Base-by-base conservation (phyloP, 2,888 invertebrate genomes). In the Tenthredo livida region DNA sequence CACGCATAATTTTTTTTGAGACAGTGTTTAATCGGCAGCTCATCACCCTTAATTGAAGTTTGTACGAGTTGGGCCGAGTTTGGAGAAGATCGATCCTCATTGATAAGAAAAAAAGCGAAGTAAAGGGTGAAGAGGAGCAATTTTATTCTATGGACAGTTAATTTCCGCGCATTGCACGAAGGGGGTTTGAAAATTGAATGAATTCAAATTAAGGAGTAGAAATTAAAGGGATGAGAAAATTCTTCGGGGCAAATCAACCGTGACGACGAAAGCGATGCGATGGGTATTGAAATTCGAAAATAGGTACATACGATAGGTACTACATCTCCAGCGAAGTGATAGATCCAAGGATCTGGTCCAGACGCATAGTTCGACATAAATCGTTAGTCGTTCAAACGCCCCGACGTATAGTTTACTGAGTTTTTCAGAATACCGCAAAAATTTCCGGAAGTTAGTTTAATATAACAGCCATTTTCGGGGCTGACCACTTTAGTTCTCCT, bases 401-500 rank as follows among this genome's bases (percentile, higher is more conserved):
- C 72, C 40, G n/a, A n/a, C n/a, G n/a, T n/a, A n/a, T n/a, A 40
- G 40, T n/a, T 72, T 72, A n/a, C 3, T n/a, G n/a, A 40, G 10
- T 10, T 43, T 21, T 43, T n/a, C n/a, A 9, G 72, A 12, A 40
- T 5, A 29, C 9, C 7, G 25, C 2, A 6, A 29, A 29, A 12
- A 77, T n/a, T 17, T n/a, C 29, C 15, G 17, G 17, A 54, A n/a
- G 17, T 3, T 17, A 33, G 33, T 77, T 33, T 50, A 25, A 40
- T 73, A 15, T 25, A 50, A 75, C 12, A 75, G 25, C 75, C 6
- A 33, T 17, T 50, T 33, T 29, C 2, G 33, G 4, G 54, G 54
- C 54, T 77, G 54, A 77, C 77, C 54, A 54, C 10, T 77, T 25
- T 50, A 50, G 54, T 77, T 77, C n/a, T 50, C 43, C 21, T 25